Conservation (phyloP, 2,888 invertebrate species). For the Aquatica leii region DNA sequence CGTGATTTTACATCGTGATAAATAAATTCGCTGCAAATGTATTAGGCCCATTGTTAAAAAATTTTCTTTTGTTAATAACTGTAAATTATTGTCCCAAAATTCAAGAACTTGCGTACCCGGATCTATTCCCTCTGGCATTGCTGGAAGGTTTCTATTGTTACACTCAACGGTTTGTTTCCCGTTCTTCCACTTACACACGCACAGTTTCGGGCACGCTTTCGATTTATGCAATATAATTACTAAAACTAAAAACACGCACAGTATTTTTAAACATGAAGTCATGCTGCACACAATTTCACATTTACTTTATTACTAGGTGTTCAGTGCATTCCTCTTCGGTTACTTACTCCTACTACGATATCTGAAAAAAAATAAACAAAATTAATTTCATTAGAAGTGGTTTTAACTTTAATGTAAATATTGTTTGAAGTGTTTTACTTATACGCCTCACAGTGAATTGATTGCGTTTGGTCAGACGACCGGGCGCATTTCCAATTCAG, state of each 20-base stretch:
- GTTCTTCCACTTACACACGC: conserved; percentile 91
- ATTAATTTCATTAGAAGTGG: conserved; percentile 17
- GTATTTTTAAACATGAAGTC: conserved; percentile 33
- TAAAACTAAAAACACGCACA: conserved; percentile 36
- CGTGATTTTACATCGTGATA: conserved; percentile 80
- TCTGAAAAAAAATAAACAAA: conserved; percentile 29
- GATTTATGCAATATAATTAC: conserved; percentile 28
- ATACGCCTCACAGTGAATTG: conserved; percentile 28
- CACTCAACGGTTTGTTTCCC: conserved; percentile 93
- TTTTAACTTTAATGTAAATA: conserved; percentile 22
- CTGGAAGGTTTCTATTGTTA: conserved; percentile 76
- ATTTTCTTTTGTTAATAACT: conserved; percentile 78
- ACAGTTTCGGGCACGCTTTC: conserved; percentile 77
- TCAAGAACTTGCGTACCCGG: conserved; percentile 88
- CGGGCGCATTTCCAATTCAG: conserved; percentile 50
- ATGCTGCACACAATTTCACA: conserved; percentile 34
- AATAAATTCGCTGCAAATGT: conserved; percentile 86
- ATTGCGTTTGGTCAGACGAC: conserved; percentile 31
- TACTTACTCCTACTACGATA: conserved; percentile 10
- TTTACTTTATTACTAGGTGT: conserved; percentile 5
- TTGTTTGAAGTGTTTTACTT: conserved; percentile 30
- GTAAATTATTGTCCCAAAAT: conserved; percentile 83
- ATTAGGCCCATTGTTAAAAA: conserved; percentile 81
- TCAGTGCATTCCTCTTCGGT: conserved; percentile 16
- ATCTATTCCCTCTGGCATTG: conserved; percentile 82